Evolutionary conservation across 2,113 vertebrate genomes (phyloP).

Genomic region (Myiozetetes cayanensis): DNA sequence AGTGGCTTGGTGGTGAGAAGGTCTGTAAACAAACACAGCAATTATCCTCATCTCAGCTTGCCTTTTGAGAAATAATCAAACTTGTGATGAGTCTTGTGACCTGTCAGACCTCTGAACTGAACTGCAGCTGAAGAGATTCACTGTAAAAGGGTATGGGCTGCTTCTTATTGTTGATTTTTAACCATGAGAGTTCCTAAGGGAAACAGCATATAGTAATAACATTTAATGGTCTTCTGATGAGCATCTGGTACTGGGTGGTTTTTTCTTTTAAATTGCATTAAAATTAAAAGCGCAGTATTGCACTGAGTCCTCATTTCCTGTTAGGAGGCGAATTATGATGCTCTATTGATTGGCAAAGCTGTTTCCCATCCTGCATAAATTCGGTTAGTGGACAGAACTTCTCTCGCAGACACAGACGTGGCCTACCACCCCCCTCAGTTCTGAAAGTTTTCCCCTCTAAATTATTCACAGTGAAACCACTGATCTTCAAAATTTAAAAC

Average conservation of each 20-base stretch:
- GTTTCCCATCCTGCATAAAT: conserved; percentile 28
- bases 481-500: conserved; percentile 39
- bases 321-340: conserved; percentile 38
- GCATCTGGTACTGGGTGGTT: conserved; percentile 14
- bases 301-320: conserved; percentile 56
- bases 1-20: neutral
- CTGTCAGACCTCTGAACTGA: conserved; percentile 8
- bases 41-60: conserved; percentile 17
- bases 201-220: conserved; percentile 44
- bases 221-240: conserved; percentile 47
- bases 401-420: neutral
- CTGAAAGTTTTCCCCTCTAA: conserved; percentile 22
- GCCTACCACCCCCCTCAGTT: neutral
- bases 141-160: neutral
- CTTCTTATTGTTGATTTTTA: conserved; percentile 43
- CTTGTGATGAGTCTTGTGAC: conserved; percentile 12
- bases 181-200: conserved; percentile 31
- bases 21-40: neutral
- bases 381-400: conserved; percentile 35
- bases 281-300: conserved; percentile 53
- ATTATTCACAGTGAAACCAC: conserved; percentile 43
- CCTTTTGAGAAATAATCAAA: conserved; percentile 36
- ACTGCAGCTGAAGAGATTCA: neutral
- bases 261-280: conserved; percentile 44
- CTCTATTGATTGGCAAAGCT: conserved; percentile 57